Evolutionary conservation across 2,113 vertebrate genomes (phyloP).

Genomic region (Saimiri boliviensis): DNA sequence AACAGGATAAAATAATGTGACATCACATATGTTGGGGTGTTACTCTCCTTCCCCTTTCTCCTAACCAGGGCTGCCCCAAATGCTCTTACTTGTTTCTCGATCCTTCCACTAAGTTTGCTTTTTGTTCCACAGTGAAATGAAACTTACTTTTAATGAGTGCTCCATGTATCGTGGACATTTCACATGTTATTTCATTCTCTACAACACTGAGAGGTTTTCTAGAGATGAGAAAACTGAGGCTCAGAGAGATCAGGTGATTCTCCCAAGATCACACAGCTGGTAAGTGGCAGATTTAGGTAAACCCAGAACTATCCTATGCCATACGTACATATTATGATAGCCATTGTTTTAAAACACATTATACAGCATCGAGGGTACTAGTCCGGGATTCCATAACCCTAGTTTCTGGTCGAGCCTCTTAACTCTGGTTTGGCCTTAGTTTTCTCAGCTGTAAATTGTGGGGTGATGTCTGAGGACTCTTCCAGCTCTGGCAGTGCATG

Average conservation of each 20-base stretch:
- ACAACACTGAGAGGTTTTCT: background rate
- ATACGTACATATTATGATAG: background rate
- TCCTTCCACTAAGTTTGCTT: background rate
- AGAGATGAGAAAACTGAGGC: background rate
- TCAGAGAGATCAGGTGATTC: background rate
- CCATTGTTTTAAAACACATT: background rate
- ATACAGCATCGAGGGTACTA: background rate
- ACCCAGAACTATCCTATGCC: background rate
- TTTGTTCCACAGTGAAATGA: background rate
- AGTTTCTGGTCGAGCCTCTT: background rate
- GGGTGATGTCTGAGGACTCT: background rate
- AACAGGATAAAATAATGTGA: background rate
- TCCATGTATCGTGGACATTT: background rate
- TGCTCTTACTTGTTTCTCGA: background rate
- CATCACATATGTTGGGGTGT: background rate
- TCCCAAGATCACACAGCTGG: background rate
- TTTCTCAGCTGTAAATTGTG: background rate
- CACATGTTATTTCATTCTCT: background rate
- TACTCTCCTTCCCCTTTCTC: background rate
- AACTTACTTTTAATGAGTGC: background rate
- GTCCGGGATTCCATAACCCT: background rate
- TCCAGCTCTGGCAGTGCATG: background rate
- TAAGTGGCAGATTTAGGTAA: background rate
- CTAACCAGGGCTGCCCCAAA: background rate
- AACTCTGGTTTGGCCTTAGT: background rate